Evolutionary conservation across 2,797 vertebrate species (phyloP).

Genomic region (Lycodopsis pacificus): DNA sequence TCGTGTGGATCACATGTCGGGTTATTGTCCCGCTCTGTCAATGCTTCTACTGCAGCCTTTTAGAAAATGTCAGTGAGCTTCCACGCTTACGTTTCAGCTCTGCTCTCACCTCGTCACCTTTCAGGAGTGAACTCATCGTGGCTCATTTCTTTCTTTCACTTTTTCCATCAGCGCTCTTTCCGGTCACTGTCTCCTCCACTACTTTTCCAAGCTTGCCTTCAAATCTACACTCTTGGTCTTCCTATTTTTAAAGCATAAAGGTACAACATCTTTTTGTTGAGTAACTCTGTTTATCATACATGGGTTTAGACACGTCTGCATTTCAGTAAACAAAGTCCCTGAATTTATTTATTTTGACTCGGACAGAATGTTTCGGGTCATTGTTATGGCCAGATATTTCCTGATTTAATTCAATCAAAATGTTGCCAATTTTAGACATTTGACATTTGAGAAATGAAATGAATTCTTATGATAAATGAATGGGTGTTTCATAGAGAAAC

Average conservation of each 20-base stretch:
- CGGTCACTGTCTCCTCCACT: constrained; percentile 8
- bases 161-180: constrained; percentile 32
- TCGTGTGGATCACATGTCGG: neutral
- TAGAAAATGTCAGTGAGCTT: constrained; percentile 57
- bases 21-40: neutral
- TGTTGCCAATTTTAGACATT: neutral
- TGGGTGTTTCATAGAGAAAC: neutral
- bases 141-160: constrained; percentile 55
- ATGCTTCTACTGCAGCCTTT: neutral
- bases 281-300: neutral
- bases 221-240: neutral
- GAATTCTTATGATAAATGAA: neutral
- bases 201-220: constrained; percentile 12
- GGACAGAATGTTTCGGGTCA: neutral
- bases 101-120: constrained; percentile 48
- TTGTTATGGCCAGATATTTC: neutral
- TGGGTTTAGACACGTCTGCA: neutral
- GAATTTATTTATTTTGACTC: neutral
- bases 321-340: neutral
- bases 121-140: neutral
- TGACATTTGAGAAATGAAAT: no score
- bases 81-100: neutral
- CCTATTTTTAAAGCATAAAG: constrained; percentile 9
- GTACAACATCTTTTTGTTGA: neutral
- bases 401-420: neutral